A percentile compares a stretch with the other conserved stretches of the same genome.
phyloP scores from a whole-genome alignment of 2,113 vertebrate species.

The Pachypanchax playfairii region DNA sequence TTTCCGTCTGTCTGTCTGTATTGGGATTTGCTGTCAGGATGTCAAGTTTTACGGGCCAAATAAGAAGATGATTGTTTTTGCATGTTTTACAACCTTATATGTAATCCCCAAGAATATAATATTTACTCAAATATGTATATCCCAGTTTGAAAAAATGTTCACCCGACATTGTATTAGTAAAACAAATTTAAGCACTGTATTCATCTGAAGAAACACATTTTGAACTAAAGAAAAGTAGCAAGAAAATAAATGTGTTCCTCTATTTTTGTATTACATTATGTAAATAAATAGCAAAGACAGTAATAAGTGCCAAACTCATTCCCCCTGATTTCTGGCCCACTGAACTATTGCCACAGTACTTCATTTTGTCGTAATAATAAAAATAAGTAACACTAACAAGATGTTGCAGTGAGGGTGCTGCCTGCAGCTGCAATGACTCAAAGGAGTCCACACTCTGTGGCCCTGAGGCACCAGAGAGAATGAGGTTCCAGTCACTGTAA shows the following conservation, averaged over 20 bases:
- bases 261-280: slow-evolving; percentile 17
- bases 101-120: neutral
- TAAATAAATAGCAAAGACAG: slow-evolving; percentile 50
- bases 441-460: slow-evolving; percentile 5
- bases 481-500: neutral
- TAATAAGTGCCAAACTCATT: slow-evolving; percentile 46
- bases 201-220: too few relatives aligned
- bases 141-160: too few relatives aligned
- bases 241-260: neutral
- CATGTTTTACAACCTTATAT: neutral
- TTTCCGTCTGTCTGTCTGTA: neutral
- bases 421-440: neutral
- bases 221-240: slow-evolving; percentile 2
- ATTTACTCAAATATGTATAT: too few relatives aligned
- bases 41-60: neutral
- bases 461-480: neutral
- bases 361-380: slow-evolving; percentile 54
- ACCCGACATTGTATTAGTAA: neutral
- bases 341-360: slow-evolving; percentile 35
- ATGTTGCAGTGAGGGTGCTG: slow-evolving; percentile 15
- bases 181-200: too few relatives aligned
- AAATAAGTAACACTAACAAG: slow-evolving; percentile 25
- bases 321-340: slow-evolving; percentile 15
- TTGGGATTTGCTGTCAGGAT: neutral
- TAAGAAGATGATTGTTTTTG: neutral